Conservation (phyloP, 1,140 invertebrate species). For the Drosophila pachea region DNA sequence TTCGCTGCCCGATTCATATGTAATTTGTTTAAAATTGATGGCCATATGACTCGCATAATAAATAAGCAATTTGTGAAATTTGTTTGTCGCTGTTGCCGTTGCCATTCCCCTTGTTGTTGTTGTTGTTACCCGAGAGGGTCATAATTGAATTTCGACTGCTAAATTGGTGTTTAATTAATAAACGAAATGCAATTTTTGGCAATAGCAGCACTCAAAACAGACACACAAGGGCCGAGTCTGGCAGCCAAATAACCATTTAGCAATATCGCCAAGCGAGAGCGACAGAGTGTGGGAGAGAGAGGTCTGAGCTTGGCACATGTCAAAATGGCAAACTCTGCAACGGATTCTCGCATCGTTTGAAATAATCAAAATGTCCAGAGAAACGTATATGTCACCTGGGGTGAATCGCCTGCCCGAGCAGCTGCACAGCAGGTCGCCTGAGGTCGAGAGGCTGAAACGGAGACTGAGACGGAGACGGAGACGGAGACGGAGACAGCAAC, state of each 20-base stretch:
- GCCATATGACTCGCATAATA: slow-evolving; percentile 21
- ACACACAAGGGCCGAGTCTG: slow-evolving; percentile 46
- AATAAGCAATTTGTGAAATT: slow-evolving; percentile 22
- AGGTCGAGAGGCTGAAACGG: not conserved
- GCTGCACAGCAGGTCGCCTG: slow-evolving; percentile 24
- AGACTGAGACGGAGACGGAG: not conserved
- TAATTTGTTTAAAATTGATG: not conserved
- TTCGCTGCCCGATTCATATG: not conserved
- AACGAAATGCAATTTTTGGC: slow-evolving; percentile 69
- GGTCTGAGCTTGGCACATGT: slow-evolving; percentile 21
- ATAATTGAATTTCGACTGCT: slow-evolving; percentile 61
- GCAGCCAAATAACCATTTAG: slow-evolving; percentile 65
- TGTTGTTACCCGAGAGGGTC: slow-evolving; percentile 31
- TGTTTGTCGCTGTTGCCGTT: not conserved
- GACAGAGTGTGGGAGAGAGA: slow-evolving; percentile 1
- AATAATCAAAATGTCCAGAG: slow-evolving; percentile 67
- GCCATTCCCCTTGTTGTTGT: slow-evolving; percentile 7
- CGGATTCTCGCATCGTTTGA: slow-evolving; percentile 56
- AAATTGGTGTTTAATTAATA: slow-evolving; percentile 74
- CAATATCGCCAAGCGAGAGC: slow-evolving; percentile 14
- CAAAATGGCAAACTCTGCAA: slow-evolving; percentile 43
- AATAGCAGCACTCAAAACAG: slow-evolving; percentile 15
- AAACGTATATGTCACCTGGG: slow-evolving; percentile 67
- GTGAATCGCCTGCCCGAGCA: slow-evolving; percentile 50
- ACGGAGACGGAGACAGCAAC: not conserved